Evolutionary conservation across 2,797 vertebrate species (phyloP).

Genomic region (Sebastes cheni): DNA sequence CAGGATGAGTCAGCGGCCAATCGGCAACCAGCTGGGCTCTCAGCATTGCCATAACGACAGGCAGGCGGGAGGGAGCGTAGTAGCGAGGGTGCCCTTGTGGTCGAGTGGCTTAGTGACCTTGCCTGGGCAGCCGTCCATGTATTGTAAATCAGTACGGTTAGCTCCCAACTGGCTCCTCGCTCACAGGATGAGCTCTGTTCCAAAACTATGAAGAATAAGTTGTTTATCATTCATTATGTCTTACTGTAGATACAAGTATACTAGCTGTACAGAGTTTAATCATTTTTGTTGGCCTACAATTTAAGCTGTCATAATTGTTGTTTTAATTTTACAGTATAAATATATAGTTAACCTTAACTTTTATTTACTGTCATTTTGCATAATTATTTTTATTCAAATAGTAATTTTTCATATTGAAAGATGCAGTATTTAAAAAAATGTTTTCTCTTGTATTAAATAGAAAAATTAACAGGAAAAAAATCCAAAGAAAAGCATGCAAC

Average conservation of each 20-base stretch:
- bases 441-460: not conserved
- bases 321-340: not conserved
- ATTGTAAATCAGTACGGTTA: conserved; percentile 51
- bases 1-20: conserved; percentile 58
- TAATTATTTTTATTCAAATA: not conserved
- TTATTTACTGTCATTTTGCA: no score
- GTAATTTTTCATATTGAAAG: no score
- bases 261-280: not conserved
- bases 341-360: not conserved
- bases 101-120: conserved; percentile 70
- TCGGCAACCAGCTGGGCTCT: conserved; percentile 33
- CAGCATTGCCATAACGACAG: conserved; percentile 65
- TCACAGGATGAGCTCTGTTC: conserved; percentile 2
- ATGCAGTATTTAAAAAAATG: not conserved
- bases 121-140: conserved; percentile 50
- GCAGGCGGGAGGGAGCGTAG: conserved; percentile 28
- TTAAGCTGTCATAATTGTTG: not conserved
- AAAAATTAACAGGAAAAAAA: not conserved
- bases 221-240: not conserved
- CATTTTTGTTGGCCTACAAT: not conserved
- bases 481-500: not conserved
- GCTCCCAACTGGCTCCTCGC: conserved; percentile 22
- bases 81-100: conserved; percentile 65
- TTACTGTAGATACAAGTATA: not conserved
- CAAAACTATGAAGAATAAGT: not conserved